phyloP scores from a whole-genome alignment of 2,113 vertebrate genomes.

The Anarrhichthys ocellatus region DNA sequence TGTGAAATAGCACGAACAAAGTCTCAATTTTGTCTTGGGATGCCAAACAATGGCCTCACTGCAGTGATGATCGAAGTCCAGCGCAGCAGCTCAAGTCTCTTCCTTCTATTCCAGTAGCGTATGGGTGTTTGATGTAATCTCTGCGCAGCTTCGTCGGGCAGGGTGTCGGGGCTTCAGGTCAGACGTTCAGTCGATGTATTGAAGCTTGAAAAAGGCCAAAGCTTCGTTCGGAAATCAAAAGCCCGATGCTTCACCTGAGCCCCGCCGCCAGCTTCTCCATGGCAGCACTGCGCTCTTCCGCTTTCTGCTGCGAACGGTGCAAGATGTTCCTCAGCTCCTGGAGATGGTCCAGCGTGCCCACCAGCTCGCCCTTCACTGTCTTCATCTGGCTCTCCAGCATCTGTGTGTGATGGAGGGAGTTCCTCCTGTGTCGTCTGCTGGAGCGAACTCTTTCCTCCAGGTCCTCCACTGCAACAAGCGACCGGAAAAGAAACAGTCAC shows the following conservation, averaged over 20 bases:
- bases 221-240: neutral
- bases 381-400: constrained; percentile 90
- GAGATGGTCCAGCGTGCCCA: constrained; percentile 86
- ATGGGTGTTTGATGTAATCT: neutral
- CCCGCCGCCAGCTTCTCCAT: constrained; percentile 89
- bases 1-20: neutral
- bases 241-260: constrained; percentile 84
- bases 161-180: neutral
- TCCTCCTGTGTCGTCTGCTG: constrained; percentile 85
- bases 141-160: neutral
- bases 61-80: neutral
- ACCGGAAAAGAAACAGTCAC: neutral
- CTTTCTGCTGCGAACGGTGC: constrained; percentile 87
- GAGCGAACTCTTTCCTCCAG: constrained; percentile 91
- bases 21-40: constrained; percentile 2
- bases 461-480: constrained; percentile 82
- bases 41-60: neutral
- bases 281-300: constrained; percentile 88
- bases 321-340: constrained; percentile 88
- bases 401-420: constrained; percentile 88
- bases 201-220: constrained; percentile 1
- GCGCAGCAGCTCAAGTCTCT: constrained; percentile 15
- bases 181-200: neutral
- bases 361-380: constrained; percentile 87
- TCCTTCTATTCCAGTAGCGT: neutral